A percentile compares a stretch with the other conserved stretches of the same genome.
These are phyloP conservation scores for Gorsachius magnificus DNA, from an alignment of 2,797 vertebrate genomes.

Conservation along the genomic window DNA sequence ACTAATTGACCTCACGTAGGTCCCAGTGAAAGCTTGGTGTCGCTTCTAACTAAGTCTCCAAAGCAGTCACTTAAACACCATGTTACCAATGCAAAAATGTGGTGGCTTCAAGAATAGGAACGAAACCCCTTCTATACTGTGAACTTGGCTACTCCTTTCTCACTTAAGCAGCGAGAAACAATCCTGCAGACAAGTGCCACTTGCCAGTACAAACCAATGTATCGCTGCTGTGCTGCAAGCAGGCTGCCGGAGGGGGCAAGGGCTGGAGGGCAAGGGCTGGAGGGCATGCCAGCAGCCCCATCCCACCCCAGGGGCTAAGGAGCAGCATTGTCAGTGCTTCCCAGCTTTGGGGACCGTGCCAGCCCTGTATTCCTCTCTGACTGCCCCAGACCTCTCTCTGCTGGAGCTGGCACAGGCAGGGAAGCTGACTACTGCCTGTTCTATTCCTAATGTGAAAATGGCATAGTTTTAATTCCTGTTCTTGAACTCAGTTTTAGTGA, in stretches of 20 bases:
- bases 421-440: neutral
- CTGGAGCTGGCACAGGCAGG: neutral
- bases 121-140: neutral
- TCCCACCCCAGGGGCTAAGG: neutral
- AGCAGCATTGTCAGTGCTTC: neutral
- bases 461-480: neutral
- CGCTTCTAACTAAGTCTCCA: neutral
- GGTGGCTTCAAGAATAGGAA: neutral
- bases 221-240: neutral
- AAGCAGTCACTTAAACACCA: neutral
- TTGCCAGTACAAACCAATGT: fast-evolving
- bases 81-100: neutral
- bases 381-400: neutral
- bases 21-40: neutral
- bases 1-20: neutral
- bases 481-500: constrained; percentile 22
- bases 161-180: neutral
- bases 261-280: neutral
- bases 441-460: neutral
- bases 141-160: neutral
- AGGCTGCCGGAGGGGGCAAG: neutral
- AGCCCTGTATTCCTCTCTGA: neutral
- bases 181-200: neutral
- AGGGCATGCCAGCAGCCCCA: neutral
- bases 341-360: neutral